Evolutionary conservation across 2,888 invertebrate genomes (phyloP).

Genomic region (Sclerodermus sp.): DNA sequence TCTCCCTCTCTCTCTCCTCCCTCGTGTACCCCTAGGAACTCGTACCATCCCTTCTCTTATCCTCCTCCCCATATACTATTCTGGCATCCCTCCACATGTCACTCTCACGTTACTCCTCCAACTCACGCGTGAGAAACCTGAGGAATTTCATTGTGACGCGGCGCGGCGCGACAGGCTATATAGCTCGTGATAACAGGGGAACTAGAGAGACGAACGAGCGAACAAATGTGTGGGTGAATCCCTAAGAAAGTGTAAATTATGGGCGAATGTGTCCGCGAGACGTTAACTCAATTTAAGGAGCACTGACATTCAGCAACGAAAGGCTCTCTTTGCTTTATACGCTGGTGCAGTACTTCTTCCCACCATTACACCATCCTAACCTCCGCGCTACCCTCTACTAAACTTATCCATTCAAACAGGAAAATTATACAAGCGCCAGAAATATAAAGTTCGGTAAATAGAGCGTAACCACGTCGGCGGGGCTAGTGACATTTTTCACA

Average conservation of each 20-base stretch:
- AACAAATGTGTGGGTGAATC: neutral
- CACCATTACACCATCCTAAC: too few relatives aligned
- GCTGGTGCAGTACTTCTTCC: too few relatives aligned
- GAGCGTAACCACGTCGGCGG: too few relatives aligned
- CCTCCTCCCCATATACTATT: neutral
- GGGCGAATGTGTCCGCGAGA: neutral
- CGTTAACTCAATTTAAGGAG: constrained; percentile 9
- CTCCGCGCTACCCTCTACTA: too few relatives aligned
- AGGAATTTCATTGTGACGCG: constrained; percentile 4
- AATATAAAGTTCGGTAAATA: too few relatives aligned
- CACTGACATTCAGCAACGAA: too few relatives aligned
- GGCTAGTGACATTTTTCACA: too few relatives aligned
- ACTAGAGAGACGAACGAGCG: neutral
- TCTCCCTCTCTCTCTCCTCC: constrained; percentile 2
- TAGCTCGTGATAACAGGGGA: neutral
- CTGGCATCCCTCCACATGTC: neutral
- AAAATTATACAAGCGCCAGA: too few relatives aligned
- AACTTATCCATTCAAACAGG: too few relatives aligned
- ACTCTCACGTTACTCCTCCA: constrained; percentile 6
- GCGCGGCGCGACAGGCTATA: neutral
- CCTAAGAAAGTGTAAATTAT: too few relatives aligned
- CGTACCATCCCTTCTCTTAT: neutral
- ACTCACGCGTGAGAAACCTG: constrained; percentile 4
- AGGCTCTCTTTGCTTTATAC: too few relatives aligned
- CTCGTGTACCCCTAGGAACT: neutral